Conservation (phyloP, 2,113 vertebrate species). For the Argyrosomus japonicus region DNA sequence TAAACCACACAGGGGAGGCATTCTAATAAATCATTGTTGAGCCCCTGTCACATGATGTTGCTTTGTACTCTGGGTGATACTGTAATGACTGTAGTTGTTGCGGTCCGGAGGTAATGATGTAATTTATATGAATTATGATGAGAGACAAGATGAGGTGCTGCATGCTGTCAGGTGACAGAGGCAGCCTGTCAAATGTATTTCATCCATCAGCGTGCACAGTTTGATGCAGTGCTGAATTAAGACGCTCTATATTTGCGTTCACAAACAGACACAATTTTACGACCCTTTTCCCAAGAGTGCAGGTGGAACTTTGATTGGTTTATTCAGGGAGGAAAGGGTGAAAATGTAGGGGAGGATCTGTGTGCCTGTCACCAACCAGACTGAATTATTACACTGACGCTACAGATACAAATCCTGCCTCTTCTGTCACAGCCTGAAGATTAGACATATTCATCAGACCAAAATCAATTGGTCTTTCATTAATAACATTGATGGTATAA, state of each 20-base stretch:
- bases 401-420: slow-evolving; percentile 23
- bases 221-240: slow-evolving; percentile 24
- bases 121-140: slow-evolving; percentile 54
- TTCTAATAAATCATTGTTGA: slow-evolving; percentile 42
- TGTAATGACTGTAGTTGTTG: slow-evolving; percentile 28
- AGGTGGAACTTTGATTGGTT: slow-evolving; percentile 20
- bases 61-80: slow-evolving; percentile 14
- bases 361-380: slow-evolving; percentile 22
- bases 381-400: slow-evolving; percentile 43
- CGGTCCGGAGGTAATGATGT: slow-evolving; percentile 51
- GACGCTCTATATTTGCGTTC: not conserved
- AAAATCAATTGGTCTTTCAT: slow-evolving; percentile 52
- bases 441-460: slow-evolving; percentile 55
- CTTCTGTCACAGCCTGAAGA: slow-evolving; percentile 20
- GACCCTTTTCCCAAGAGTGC: not conserved
- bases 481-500: slow-evolving; percentile 46
- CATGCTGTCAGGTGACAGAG: slow-evolving; percentile 34
- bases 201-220: not conserved
- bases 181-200: slow-evolving; percentile 4
- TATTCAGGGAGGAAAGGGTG: not conserved
- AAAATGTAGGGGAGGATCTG: slow-evolving; percentile 3
- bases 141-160: slow-evolving; percentile 9
- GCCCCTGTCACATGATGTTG: slow-evolving; percentile 42
- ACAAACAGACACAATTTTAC: not conserved
- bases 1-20: not conserved